A percentile compares a stretch with the other conserved stretches of the same genome.
phyloP scores from a whole-genome alignment of 2,113 vertebrate species.

The Paradisaea rubra region DNA sequence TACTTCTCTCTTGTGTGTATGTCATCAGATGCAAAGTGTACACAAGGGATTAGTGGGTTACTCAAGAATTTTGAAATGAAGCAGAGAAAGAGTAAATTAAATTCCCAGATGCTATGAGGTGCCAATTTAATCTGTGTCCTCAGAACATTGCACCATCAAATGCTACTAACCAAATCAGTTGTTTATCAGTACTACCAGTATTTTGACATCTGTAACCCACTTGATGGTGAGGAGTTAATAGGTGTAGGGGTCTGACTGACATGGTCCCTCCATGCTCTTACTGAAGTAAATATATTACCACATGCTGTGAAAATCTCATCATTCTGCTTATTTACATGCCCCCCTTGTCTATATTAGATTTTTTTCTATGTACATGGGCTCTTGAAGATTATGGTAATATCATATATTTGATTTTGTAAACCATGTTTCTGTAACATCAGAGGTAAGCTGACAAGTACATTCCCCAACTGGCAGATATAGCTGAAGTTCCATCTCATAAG shows the following conservation, averaged over 20 bases:
- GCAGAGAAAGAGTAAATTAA: not conserved
- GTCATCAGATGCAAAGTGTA: not conserved
- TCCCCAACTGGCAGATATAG: not conserved
- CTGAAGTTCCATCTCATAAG: not conserved
- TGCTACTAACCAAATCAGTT: not conserved
- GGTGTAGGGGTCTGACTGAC: not conserved
- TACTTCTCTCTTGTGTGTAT: not conserved
- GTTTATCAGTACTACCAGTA: not conserved
- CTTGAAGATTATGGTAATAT: not conserved
- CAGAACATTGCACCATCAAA: not conserved
- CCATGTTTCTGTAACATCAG: not conserved
- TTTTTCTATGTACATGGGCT: not conserved
- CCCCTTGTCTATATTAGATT: not conserved
- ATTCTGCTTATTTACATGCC: not conserved
- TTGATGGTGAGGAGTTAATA: not conserved
- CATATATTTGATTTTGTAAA: not conserved
- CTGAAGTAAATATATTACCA: not conserved
- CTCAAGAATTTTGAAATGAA: not conserved
- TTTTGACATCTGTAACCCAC: not conserved
- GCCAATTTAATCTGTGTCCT: not conserved
- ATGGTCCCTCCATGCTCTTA: not conserved
- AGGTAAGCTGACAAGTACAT: not conserved
- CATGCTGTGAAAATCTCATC: not conserved
- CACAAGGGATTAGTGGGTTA: not conserved
- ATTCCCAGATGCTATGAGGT: not conserved